Base-by-base conservation (phyloP, 2,888 invertebrate species). In the Drosophila neotestacea region DNA sequence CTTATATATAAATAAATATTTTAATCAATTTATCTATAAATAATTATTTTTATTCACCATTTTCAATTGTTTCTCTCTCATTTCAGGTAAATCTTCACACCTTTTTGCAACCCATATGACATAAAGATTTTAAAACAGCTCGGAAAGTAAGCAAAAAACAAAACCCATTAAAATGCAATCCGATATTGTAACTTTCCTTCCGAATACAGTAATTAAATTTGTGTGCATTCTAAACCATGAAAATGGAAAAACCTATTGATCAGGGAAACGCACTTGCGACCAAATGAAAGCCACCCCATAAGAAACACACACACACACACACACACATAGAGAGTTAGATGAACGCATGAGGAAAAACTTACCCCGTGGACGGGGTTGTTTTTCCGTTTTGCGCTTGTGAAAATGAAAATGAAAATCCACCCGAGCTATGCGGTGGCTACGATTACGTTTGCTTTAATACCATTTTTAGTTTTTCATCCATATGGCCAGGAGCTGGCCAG, bases 401-500 rank as follows among this genome's bases (percentile, higher is more conserved):
- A 73, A 77, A 78, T 68, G 76, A 41, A 36, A 9, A 51, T 72
- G 81, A 83, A 88, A 87, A 88, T 75, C 82, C 72, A 88, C 85
- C 88, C 85, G 85, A 62, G 52, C 74, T 70, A 70, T 66, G 67
- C 63, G 56, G 59, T 73, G 51, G 42, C 71, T 81, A 65, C 83
- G 85, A 88, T 88, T 88, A 83, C 81, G 79, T 70, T 58, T 78
- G 75, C 70, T 72, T 77, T 79, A 88, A 86, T 88, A 89, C 87
- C 87, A 81, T 84, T 82, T 87, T 79, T 79, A 73, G 76, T 73
- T 79, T 79, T 67, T 54, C 85, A 79, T 79, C 88, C 85, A 85
- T 83, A 86, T 86, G 87, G 85, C 74, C 76, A 42, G 60, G 32
- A 50, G 46, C 66, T 46, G 55, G 63, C 48, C 69, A 63, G 63